These are phyloP conservation scores for Gymnothorax reevesii DNA, from an alignment of 2,797 vertebrate genomes.

Conservation along the genomic window DNA sequence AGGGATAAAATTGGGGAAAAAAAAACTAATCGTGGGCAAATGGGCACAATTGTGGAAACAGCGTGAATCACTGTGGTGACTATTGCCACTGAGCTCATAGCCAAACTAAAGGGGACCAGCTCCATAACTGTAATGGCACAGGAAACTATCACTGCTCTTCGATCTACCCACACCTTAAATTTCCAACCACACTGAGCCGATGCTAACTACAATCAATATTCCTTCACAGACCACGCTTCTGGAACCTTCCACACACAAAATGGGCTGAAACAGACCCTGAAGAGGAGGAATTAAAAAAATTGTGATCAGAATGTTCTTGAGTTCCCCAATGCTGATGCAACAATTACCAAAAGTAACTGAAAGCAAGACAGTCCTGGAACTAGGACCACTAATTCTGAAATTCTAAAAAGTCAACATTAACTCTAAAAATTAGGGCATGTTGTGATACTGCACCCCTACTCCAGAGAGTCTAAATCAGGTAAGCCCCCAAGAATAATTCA, in stretches of 20 bases:
- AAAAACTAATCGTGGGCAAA: not conserved
- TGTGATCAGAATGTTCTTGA: too few species aligned
- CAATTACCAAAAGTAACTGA: too few species aligned
- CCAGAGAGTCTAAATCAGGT: not conserved
- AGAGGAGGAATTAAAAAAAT: too few species aligned
- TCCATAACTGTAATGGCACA: not conserved
- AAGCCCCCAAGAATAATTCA: not conserved
- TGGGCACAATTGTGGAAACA: conserved; percentile 2
- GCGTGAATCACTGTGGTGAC: not conserved
- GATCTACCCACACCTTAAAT: not conserved
- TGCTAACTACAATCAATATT: not conserved
- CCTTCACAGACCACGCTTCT: not conserved
- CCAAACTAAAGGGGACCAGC: not conserved
- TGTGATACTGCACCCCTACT: too few species aligned
- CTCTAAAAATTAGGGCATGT: too few species aligned
- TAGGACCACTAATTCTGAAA: not conserved
- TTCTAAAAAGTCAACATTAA: too few species aligned
- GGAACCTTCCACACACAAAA: not conserved
- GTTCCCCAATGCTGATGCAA: too few species aligned
- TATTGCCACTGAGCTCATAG: not conserved
- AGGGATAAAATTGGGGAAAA: not conserved
- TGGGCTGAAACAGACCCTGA: too few species aligned
- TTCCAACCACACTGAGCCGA: not conserved
- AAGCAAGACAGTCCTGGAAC: too few species aligned
- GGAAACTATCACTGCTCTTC: not conserved